These are phyloP conservation scores for Euzetes globulus DNA, from an alignment of 2,888 invertebrate genomes.

Conservation along the genomic window DNA sequence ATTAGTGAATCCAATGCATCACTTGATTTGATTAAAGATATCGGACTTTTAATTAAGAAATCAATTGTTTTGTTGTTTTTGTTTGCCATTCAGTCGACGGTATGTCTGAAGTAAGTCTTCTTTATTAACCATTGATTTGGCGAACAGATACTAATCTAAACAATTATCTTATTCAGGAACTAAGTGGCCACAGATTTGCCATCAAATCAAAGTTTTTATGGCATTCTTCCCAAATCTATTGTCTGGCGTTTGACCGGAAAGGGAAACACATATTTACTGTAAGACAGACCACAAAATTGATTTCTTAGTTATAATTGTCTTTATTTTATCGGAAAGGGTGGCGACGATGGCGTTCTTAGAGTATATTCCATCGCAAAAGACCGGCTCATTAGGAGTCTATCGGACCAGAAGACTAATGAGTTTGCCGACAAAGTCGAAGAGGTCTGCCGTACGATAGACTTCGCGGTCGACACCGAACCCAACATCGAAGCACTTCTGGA, in stretches of 20 bases:
- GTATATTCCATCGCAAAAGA: background rate
- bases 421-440: background rate
- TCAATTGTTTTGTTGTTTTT: no score
- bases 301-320: background rate
- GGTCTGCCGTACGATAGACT: background rate
- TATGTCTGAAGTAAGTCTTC: no score
- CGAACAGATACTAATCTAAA: no score
- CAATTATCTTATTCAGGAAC: background rate
- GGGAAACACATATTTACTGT: background rate
- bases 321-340: background rate
- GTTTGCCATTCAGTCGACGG: no score
- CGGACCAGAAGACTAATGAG: background rate
- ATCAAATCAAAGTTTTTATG: background rate
- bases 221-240: background rate
- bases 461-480: background rate
- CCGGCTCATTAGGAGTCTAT: background rate
- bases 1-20: no score
- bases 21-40: no score
- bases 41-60: no score
- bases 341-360: background rate
- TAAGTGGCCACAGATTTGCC: background rate
- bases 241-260: background rate
- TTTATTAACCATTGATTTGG: no score
- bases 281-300: background rate
- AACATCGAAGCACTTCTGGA: background rate